Evolutionary conservation across 2,113 vertebrate genomes (phyloP).

Genomic region (Galeopterus variegatus): DNA sequence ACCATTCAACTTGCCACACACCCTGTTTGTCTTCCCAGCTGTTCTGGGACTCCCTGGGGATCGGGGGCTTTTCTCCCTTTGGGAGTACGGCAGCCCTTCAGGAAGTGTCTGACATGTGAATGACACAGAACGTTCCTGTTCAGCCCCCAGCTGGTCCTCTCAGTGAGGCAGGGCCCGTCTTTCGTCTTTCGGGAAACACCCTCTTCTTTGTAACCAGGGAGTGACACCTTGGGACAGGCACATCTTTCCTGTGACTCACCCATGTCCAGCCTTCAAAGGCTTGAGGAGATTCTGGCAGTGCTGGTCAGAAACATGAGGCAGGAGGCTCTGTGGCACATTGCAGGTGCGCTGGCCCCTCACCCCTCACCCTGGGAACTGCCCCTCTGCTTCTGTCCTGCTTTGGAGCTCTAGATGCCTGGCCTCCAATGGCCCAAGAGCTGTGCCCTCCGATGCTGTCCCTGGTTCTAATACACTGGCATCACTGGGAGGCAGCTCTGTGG

Average conservation of each 20-base stretch:
- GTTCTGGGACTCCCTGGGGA: background rate
- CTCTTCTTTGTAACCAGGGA: background rate
- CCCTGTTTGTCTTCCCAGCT: background rate
- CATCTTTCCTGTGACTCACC: background rate
- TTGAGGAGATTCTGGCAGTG: background rate
- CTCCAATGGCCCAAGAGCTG: fast-evolving
- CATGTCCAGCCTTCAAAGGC: background rate
- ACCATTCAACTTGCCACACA: background rate
- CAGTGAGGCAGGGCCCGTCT: background rate
- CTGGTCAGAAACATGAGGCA: no score
- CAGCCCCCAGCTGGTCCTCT: background rate
- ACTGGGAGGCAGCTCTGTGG: background rate
- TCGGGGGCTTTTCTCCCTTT: background rate
- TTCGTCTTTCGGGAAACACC: background rate
- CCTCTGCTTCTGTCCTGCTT: background rate
- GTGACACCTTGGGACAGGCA: background rate
- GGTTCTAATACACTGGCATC: background rate
- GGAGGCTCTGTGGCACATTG: background rate
- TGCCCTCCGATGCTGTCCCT: background rate
- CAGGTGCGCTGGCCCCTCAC: fast-evolving
- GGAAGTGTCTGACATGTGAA: background rate
- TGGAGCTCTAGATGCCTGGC: fast-evolving
- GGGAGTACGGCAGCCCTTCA: background rate
- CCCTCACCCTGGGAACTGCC: background rate
- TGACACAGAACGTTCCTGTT: background rate